These are phyloP conservation scores for Lordiphosa clarofinis DNA, from an alignment of 1,140 invertebrate species.

Conservation along the genomic window DNA sequence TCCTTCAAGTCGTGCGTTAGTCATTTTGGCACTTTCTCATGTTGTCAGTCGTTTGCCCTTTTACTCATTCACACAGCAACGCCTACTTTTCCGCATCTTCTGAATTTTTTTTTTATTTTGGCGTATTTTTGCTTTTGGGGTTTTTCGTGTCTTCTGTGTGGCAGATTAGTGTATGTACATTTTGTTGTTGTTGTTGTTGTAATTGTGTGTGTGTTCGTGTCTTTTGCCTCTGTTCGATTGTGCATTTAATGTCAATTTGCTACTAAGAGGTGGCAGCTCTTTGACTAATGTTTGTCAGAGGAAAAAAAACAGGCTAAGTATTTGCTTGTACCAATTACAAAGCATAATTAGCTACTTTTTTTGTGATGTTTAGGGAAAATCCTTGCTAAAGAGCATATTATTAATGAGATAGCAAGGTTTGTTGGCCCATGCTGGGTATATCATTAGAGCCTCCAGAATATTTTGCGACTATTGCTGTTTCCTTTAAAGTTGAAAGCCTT, in stretches of 20 bases:
- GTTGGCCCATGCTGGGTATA: too few species aligned
- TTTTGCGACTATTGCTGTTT: too few species aligned
- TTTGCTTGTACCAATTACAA: conserved; percentile 19
- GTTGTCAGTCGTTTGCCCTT: conserved; percentile 48
- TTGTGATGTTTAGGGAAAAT: too few species aligned
- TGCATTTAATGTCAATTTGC: conserved; percentile 69
- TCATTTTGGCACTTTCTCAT: conserved; percentile 74
- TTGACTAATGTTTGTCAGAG: conserved; percentile 47
- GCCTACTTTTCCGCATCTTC: conserved; percentile 31
- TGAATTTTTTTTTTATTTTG: background rate
- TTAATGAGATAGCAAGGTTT: too few species aligned
- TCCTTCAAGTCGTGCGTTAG: conserved; percentile 50
- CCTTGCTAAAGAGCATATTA: too few species aligned
- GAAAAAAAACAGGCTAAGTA: background rate
- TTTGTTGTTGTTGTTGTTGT: conserved; percentile 10
- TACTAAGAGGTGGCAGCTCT: conserved; percentile 16
- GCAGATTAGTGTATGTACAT: conserved; percentile 50
- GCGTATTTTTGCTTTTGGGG: background rate
- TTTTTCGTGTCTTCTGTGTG: conserved; percentile 13
- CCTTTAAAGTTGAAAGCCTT: too few species aligned
- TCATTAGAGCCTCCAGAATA: too few species aligned
- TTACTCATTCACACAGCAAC: conserved; percentile 51
- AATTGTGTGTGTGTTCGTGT: conserved; percentile 7
- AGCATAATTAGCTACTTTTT: conserved; percentile 31
- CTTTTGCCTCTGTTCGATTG: conserved; percentile 48